Evolutionary conservation across 37 sponge, comb jelly and placozoan species (phyloP).

Genomic region (Beroe ovata): DNA sequence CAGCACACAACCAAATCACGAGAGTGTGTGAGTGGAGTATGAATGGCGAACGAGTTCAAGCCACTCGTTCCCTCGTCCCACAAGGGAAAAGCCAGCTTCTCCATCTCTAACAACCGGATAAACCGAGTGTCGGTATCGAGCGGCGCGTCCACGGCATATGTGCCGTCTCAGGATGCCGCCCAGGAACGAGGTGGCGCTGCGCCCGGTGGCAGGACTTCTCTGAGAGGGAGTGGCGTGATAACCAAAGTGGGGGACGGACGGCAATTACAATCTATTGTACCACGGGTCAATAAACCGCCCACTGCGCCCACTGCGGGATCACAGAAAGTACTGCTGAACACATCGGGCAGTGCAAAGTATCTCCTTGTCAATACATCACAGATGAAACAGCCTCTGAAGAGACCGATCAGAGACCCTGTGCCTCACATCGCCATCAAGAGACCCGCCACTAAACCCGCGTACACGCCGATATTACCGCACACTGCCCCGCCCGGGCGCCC

Average conservation of each 20-base stretch:
- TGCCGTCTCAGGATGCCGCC: not conserved
- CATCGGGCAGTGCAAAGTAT: constrained; percentile 43
- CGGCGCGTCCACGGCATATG: not conserved
- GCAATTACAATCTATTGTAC: constrained; percentile 25
- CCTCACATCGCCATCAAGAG: constrained; percentile 42
- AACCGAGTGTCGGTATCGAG: constrained; percentile 8
- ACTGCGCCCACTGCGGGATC: not conserved
- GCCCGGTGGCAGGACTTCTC: not conserved
- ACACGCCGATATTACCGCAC: constrained; percentile 9
- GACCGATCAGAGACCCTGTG: not conserved
- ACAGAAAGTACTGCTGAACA: constrained; percentile 42
- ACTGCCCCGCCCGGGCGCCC: constrained; percentile 10
- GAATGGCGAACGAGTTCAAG: constrained; percentile 52
- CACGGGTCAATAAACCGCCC: not conserved
- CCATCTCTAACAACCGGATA: constrained; percentile 57
- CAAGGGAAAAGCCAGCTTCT: constrained; percentile 54
- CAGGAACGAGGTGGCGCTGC: constrained; percentile 1
- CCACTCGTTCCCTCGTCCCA: constrained; percentile 31
- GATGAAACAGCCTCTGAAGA: constrained; percentile 22
- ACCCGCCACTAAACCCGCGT: constrained; percentile 9
- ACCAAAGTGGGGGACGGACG: not conserved
- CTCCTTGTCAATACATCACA: constrained; percentile 41
- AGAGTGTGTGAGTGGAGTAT: constrained; percentile 3
- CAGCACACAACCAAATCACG: too few species aligned
- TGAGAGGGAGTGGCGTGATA: not conserved